Evolutionary conservation across 2,797 vertebrate species (phyloP), one percentile per base, ranked within the genome.

Genomic region (Choloepus didactylus): DNA sequence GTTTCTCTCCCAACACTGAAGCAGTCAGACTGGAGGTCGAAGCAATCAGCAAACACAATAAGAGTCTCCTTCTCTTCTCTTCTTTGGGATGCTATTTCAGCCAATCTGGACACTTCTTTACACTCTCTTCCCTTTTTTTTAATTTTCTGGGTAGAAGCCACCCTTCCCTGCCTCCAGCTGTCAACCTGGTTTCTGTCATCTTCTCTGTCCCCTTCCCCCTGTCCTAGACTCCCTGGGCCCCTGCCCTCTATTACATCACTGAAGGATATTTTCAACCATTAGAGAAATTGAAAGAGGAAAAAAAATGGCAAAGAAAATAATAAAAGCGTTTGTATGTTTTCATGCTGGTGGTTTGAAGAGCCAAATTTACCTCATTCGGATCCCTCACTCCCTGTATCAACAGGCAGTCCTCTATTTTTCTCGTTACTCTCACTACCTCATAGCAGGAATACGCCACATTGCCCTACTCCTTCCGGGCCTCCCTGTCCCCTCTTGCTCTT

Each of bases 351-450:
- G 98, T 98, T 98, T 98, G 98, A 98, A 98, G 98, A 98, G 98
- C 98, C 97, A 95, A 81, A 97, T 59, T 98, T 98, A 98, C 98
- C 98, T 98, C 98, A 96, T 97, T 98, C 94, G 97, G 87, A 97
- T 97, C 98, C 98, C 98, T 98, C 29, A 0, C 85, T 64, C 79
- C 96, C 95, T 76, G 38, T 1, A 69, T 95, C 95, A 96, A 97
- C 97, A 98, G 98, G 97, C 98, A 97, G 64, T 97, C 97, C 97
- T 97, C 95, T 27, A 96, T 97, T 96, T 97, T 98, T 94, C 96
- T 97, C 96, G 0, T 98, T 97, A 97, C 95, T 93, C 90, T 98
- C 98, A 84, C 99, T 99, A 99, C 99, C 99, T 99, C 99, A 98
- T 98, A 97, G 23, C 96, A 98, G 97, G 97, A 97, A 96, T 81